Evolutionary conservation across 2,888 invertebrate species (phyloP), one percentile per base, ranked within the genome.

Genomic region (Gandaritis pyraliata): DNA sequence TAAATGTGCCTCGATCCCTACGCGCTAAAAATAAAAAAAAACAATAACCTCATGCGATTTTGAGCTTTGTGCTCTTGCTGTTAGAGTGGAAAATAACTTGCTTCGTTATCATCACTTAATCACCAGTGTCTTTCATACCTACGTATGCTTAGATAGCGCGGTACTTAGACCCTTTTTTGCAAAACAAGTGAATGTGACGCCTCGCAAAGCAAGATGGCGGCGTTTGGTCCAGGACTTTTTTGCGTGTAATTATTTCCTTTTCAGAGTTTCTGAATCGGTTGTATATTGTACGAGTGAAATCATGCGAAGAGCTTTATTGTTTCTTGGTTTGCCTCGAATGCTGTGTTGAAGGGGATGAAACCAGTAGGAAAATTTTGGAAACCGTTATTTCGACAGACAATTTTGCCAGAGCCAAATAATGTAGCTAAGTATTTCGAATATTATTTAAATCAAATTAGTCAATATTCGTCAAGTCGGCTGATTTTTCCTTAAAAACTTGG

Each of bases 191-290:
- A 71, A 68, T 83, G 86, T 88, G 88, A 90, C 88, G 88, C 89
- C 85, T 88, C 85, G 82, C 85, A 82, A 77, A 85, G 70, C 89
- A 90, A 91, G 89, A 91, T 91, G 90, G 90, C 90, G 79, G 74
- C 78, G 70, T 16, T 41, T 38, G 59, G 61, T 77, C 74, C 74
- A 73, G 71, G 68, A 68, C 74, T 75, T 75, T 43, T 77, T 76
- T 76, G 71, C 66, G 69, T 72, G 72, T 76, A 77, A 77, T 78
- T 73, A 75, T 72, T 70, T 69, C 72, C 72, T 73, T 70, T 77
- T 72, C 70, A 76, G 61, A 65, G 69, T 64, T 66, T 55, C 67
- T 52, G 70, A 73, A 70, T 65, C 58, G 64, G 57, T 72, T 70
- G 58, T 65, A 47, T 51, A 41, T 61, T 61, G 16, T n/a, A n/a